Evolutionary conservation across 2,888 invertebrate genomes (phyloP).

Genomic region (Oeneis ivallda): DNA sequence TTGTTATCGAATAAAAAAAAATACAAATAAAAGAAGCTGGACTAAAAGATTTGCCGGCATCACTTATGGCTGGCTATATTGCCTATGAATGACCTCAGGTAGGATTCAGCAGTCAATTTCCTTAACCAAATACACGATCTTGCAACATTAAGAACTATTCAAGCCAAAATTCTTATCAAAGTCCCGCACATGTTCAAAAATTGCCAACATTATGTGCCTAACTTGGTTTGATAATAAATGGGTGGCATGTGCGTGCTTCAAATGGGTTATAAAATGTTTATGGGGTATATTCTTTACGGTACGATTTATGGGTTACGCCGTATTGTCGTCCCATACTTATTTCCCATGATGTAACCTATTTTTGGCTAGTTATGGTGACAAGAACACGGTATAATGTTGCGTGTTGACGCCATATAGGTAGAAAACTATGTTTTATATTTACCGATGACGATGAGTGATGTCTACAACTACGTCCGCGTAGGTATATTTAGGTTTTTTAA

Average conservation of each 20-base stretch:
- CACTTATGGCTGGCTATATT: too few species aligned
- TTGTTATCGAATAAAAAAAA: too few species aligned
- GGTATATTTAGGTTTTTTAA: too few species aligned
- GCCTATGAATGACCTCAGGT: too few species aligned
- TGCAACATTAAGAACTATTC: slow-evolving; percentile 5
- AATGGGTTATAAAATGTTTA: slow-evolving; percentile 64
- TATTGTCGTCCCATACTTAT: slow-evolving; percentile 44
- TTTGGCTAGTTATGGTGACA: slow-evolving; percentile 37
- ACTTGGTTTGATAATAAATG: slow-evolving; percentile 41
- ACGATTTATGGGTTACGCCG: slow-evolving; percentile 48
- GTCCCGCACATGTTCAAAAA: slow-evolving; percentile 17
- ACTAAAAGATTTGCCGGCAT: too few species aligned
- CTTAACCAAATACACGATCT: neutral
- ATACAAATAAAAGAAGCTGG: too few species aligned
- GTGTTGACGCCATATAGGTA: slow-evolving; percentile 3
- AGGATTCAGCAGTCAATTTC: neutral
- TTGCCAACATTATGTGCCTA: slow-evolving; percentile 22
- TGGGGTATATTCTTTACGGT: slow-evolving; percentile 53
- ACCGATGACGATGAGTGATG: too few species aligned
- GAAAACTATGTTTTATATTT: neutral
- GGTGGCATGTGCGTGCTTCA: slow-evolving; percentile 49
- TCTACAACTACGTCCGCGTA: too few species aligned
- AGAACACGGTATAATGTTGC: slow-evolving; percentile 19
- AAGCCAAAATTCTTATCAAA: slow-evolving; percentile 19
- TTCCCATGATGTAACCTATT: slow-evolving; percentile 41